Base-by-base conservation (phyloP, 2,888 invertebrate genomes). In the Erpobdella octoculata region DNA sequence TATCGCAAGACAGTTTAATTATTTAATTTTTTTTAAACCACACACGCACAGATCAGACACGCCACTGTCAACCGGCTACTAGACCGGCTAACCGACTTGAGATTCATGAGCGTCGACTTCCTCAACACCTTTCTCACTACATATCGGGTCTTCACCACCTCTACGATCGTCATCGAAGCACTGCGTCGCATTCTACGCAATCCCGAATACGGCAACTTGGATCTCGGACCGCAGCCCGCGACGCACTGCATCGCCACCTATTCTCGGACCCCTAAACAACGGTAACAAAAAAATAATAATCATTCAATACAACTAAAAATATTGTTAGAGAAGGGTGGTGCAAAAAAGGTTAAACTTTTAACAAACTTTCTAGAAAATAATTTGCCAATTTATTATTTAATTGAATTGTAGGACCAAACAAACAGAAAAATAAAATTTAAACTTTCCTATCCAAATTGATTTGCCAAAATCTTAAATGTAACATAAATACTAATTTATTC, bases 81-180 rank as follows among this genome's bases (percentile, higher is more conserved):
- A 77, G 92, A 93, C 81, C 86, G 93, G 74, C 86, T 93, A 75
- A 93, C 92, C 58, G 93, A 93, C 83, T 86, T 93, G 41, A 87
- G 93, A 58, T 93, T 93, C 84, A 86, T 93, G 31, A 92, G 91
- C 62, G 92, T 93, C 80, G 93, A 93, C 84, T 93, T 93, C 84
- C 86, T 93, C 74, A 93, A 93, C 85, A 93, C 93, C 62, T 93
- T 93, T 84, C 86, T 93, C 69, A 86, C 93, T 74, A 93, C 93
- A 0, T 93, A 93, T 84, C 89, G 92, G 71, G 92, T 93, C 74
- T 93, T 93, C 84, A 92, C 93, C 21, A 91, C 91, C 80, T 91
- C 92, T 0, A 89, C 91, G 69, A 90, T 90, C 0, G 90, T 93
- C 15, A 85, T 93, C 72, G 91, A 92, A 79, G 91, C 92, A 0